These are phyloP conservation scores for Archivesica marissinica DNA, from an alignment of 1,140 invertebrate species.

Conservation along the genomic window DNA sequence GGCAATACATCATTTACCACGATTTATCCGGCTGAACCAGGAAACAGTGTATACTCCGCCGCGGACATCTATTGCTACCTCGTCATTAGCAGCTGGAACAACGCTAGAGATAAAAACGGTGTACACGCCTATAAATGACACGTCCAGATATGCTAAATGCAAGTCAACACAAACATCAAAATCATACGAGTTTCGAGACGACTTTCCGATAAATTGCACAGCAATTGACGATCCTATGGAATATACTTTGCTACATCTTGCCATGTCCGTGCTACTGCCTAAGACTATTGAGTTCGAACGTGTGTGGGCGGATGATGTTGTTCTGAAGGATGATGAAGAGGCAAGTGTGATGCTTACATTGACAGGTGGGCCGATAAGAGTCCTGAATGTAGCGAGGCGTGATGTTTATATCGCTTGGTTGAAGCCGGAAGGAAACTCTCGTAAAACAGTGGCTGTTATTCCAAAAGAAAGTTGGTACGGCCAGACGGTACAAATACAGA, in stretches of 20 bases:
- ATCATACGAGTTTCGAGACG: not conserved
- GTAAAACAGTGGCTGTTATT: not conserved
- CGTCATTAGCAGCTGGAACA: not conserved
- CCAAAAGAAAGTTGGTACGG: not conserved
- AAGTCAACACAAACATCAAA: not conserved
- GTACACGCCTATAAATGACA: not conserved
- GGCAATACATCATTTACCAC: constrained; percentile 8
- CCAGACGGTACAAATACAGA: not conserved
- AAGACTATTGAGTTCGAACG: not conserved
- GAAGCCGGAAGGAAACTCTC: not conserved
- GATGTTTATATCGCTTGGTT: not conserved
- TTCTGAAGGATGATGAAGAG: constrained; percentile 9
- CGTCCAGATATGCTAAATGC: not conserved
- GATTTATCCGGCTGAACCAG: constrained; percentile 1
- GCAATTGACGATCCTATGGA: not conserved
- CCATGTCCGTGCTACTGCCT: not conserved
- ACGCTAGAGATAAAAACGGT: not conserved
- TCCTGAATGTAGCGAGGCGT: not conserved
- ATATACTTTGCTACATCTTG: not conserved
- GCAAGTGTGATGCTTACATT: not conserved
- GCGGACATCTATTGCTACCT: not conserved
- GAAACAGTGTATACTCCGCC: not conserved
- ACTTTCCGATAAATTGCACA: constrained; percentile 12
- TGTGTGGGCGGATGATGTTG: not conserved
- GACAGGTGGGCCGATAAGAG: not conserved